Base-by-base conservation (phyloP, 2,113 vertebrate species). In the Centropus bengalensis region DNA sequence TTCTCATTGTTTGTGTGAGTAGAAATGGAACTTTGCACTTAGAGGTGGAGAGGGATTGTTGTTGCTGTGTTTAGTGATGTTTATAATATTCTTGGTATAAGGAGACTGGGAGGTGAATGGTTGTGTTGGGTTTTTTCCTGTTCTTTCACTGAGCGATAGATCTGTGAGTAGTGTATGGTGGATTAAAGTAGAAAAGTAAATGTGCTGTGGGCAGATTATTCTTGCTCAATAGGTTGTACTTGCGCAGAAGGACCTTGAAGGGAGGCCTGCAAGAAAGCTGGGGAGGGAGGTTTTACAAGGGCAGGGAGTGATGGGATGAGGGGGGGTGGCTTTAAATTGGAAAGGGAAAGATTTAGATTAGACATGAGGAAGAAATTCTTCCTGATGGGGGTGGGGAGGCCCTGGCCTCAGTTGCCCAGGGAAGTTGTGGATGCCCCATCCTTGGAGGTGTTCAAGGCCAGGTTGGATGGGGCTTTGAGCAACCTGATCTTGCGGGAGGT, bases 131-230 rank as follows among this genome's bases (percentile, higher is more conserved):
- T 66, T 12, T 49, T 20, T 32, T 38, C 19, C 19, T 63, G 62
- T 55, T 8, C 20, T 78, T 66, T 16, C 58, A 2, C 19, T 45
- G 40, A 33, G 6, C 59, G 52, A 1, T 26, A 28, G 56, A 56
- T 32, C 7, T 26, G 14, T 73, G 42, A 54, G 24, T 44, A 52
- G 27, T 60, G 26, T 60, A 20, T 40, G 71, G 21, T 55, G 42
- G 28, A 64, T 14, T 14, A 56, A 32, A 76, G 28, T 7, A 63
- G 70, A 11, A 23, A 60, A 70, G 16, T 21, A 19, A 47, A 30
- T 68, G 2, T 64, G 51, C 73, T 80, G 18, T 0, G 0, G 68
- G 45, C 63, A 81, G 32, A 20, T 77, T 1, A 3, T 44, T 69
- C 51, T 21, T 52, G 30, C 6, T 90, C 3, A 73, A 45, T 52